phyloP scores from a whole-genome alignment of 2,888 invertebrate species.

The Hydrotaea cyrtoneurina region DNA sequence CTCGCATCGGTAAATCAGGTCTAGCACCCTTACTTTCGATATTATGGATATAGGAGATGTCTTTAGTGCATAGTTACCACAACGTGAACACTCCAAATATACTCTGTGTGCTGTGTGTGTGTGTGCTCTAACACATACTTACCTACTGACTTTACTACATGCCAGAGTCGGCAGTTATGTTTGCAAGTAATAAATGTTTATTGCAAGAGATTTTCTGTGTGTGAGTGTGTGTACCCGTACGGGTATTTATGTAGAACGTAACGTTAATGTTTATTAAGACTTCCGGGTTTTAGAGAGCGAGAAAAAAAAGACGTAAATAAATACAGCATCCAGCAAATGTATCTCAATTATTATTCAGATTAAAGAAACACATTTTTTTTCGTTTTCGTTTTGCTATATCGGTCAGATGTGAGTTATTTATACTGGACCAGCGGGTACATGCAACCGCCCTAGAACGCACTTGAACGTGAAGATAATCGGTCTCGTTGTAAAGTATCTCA shows the following conservation, averaged over 20 bases:
- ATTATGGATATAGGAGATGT: no score
- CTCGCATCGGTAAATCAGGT: no score
- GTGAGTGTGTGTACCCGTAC: not conserved
- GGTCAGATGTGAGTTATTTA: not conserved
- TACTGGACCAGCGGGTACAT: no score
- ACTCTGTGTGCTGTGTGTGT: no score
- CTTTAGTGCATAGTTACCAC: no score
- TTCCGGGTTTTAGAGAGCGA: conserved; percentile 49
- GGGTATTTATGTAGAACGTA: not conserved
- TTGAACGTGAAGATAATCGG: conserved; percentile 27
- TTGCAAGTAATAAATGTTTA: not conserved
- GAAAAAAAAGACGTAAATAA: not conserved
- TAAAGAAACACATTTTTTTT: conserved; percentile 30
- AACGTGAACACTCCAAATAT: no score
- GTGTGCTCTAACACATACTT: no score
- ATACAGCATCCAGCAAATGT: conserved; percentile 35
- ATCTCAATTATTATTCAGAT: conserved; percentile 39
- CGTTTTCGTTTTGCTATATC: conserved; percentile 28
- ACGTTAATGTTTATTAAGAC: conserved; percentile 56
- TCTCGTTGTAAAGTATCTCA: not conserved
- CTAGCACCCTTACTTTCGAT: no score
- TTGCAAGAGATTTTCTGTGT: not conserved
- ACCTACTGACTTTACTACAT: no score
- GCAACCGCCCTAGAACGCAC: no score
- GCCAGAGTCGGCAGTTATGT: not conserved